Evolutionary conservation across 2,113 vertebrate species (phyloP).

Genomic region (Ornithorhynchus anatinus): DNA sequence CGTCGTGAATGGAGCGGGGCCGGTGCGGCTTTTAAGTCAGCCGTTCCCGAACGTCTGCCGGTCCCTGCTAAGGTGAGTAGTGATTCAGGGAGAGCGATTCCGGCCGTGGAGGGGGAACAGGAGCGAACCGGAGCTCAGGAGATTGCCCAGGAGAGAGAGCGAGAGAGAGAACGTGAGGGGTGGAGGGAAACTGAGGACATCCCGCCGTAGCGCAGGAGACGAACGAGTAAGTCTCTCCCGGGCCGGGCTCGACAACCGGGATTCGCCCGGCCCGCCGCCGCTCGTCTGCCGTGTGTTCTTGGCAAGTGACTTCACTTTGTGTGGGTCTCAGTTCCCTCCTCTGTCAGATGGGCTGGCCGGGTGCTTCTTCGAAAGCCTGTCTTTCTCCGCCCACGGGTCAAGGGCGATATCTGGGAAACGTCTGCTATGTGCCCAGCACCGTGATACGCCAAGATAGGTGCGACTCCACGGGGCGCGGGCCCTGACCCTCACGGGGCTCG

Average conservation of each 20-base stretch:
- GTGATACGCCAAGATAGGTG: too few species aligned
- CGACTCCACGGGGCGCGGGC: too few species aligned
- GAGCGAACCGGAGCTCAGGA: not conserved
- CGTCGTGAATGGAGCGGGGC: not conserved
- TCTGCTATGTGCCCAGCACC: too few species aligned
- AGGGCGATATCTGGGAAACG: too few species aligned
- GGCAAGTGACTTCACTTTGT: too few species aligned
- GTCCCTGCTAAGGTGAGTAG: constrained; percentile 23
- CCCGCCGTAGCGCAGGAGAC: rapidly evolving
- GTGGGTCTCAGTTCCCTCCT: too few species aligned
- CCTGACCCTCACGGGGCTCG: too few species aligned
- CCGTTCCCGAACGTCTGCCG: not conserved
- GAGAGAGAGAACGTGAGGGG: not conserved
- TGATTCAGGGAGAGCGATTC: not conserved
- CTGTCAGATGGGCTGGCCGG: too few species aligned
- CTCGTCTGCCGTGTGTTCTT: too few species aligned
- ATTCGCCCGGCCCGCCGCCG: not conserved
- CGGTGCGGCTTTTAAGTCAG: constrained; percentile 15
- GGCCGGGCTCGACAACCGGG: not conserved
- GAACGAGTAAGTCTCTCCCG: not conserved
- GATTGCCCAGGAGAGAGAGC: not conserved
- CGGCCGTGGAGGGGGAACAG: not conserved
- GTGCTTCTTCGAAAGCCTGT: too few species aligned
- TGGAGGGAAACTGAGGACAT: not conserved
- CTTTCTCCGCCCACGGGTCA: too few species aligned